These are phyloP conservation scores for Laothoe populi DNA, from an alignment of 2,888 invertebrate genomes.

Conservation along the genomic window DNA sequence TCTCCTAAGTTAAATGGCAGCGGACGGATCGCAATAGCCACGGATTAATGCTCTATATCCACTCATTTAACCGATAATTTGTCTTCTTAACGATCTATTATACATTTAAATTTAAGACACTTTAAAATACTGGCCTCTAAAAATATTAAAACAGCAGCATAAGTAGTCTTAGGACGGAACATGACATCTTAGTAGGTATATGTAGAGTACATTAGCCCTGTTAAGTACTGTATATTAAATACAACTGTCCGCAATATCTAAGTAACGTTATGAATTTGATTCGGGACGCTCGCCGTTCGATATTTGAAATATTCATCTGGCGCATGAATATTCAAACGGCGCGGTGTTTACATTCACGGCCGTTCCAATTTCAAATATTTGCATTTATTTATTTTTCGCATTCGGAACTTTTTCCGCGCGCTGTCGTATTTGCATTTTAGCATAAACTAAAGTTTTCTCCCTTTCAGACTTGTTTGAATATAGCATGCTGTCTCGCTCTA, in stretches of 20 bases:
- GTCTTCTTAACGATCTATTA: too few species aligned
- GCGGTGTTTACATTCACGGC: conserved; percentile 81
- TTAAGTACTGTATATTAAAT: conserved; percentile 1
- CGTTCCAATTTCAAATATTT: conserved; percentile 83
- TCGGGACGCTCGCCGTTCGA: conserved; percentile 58
- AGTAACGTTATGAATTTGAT: conserved; percentile 72
- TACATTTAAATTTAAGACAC: too few species aligned
- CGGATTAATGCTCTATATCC: too few species aligned
- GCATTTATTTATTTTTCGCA: conserved; percentile 82
- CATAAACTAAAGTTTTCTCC: conserved; percentile 26
- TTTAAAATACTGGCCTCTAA: too few species aligned
- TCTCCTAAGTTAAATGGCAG: too few species aligned
- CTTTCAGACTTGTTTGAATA: conserved; percentile 32
- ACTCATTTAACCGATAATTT: too few species aligned
- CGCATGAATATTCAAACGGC: conserved; percentile 82
- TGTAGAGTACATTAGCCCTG: neutral
- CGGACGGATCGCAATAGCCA: too few species aligned
- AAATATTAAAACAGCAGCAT: too few species aligned
- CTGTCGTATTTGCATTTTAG: conserved; percentile 49
- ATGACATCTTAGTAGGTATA: too few species aligned
- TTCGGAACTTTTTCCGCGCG: conserved; percentile 62
- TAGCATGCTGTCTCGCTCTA: conserved; percentile 9
- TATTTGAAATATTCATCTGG: conserved; percentile 83
- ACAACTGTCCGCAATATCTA: conserved; percentile 10
- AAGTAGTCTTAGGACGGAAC: too few species aligned